Conservation (phyloP, 2,888 invertebrate species). For the Idaea dimidiata region DNA sequence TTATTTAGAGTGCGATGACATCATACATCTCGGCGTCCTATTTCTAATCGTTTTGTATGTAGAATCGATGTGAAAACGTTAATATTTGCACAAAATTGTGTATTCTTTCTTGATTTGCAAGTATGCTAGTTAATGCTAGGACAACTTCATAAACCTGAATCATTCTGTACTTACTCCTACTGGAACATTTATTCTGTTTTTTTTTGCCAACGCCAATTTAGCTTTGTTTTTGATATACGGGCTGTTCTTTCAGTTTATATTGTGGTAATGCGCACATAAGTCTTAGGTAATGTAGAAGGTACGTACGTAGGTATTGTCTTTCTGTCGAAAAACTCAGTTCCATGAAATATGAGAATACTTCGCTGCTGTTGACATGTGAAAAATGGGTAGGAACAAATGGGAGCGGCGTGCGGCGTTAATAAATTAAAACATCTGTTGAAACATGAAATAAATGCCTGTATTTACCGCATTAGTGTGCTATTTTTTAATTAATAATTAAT, state of each 20-base stretch:
- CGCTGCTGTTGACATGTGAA: not conserved
- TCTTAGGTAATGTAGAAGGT: not conserved
- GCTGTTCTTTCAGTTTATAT: too few species aligned
- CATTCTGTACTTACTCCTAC: not conserved
- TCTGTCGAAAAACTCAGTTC: not conserved
- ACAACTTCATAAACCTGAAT: not conserved
- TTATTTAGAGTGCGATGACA: constrained; percentile 25
- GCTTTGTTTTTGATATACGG: too few species aligned
- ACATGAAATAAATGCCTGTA: not conserved
- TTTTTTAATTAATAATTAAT: not conserved
- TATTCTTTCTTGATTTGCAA: not conserved
- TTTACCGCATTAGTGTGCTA: not conserved
- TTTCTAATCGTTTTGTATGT: constrained; percentile 23
- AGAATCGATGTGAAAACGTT: constrained; percentile 8
- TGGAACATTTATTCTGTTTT: not conserved
- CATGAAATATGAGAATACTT: not conserved
- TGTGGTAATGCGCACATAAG: not conserved
- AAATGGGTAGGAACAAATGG: constrained; percentile 1
- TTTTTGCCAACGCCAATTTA: too few species aligned
- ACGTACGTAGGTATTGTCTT: too few species aligned
- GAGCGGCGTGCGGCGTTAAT: not conserved
- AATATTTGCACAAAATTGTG: not conserved
- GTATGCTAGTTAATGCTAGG: not conserved
- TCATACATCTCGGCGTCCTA: constrained; percentile 25
- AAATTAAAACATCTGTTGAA: constrained; percentile 1